A percentile compares a stretch with the other conserved stretches of the same genome.
These are phyloP conservation scores for Rhynchopsitta pachyrhyncha DNA, from an alignment of 2,113 vertebrate genomes.

Conservation along the genomic window DNA sequence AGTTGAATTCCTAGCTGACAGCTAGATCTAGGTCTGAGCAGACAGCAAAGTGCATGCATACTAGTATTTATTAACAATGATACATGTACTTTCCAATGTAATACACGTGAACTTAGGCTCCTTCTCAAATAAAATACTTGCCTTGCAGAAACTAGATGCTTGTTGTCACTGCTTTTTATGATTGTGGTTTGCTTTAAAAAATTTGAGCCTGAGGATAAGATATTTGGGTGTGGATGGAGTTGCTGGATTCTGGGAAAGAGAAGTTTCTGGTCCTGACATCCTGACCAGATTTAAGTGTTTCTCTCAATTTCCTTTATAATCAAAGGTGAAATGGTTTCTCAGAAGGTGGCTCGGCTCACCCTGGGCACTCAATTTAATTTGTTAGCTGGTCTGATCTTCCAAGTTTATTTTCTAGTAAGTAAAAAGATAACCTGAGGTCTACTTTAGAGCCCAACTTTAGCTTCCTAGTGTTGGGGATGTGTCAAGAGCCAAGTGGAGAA, in stretches of 20 bases:
- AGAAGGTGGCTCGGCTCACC: fast-evolving
- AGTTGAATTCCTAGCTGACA: neutral
- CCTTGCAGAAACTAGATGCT: neutral
- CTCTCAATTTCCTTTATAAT: neutral
- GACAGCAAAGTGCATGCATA: neutral
- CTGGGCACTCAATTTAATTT: neutral
- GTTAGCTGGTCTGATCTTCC: neutral
- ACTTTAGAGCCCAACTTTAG: fast-evolving
- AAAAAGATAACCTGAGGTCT: neutral
- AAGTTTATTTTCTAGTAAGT: neutral
- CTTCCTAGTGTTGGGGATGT: fast-evolving
- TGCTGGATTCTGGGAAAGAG: neutral
- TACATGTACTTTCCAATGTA: neutral
- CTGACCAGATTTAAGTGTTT: neutral
- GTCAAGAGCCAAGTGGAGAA: neutral
- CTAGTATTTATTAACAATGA: neutral
- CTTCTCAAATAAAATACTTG: slow-evolving; percentile 45
- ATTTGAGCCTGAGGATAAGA: neutral
- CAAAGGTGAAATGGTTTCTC: fast-evolving
- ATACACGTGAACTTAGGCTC: neutral
- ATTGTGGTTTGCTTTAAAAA: neutral
- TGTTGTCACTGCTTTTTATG: neutral
- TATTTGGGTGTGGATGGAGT: neutral
- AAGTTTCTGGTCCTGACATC: neutral
- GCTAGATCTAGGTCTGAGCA: neutral